A percentile compares a stretch with the other conserved stretches of the same genome.
Evolutionary conservation across 2,797 vertebrate species (phyloP).

Genomic region (Phoxinus dragarum): DNA sequence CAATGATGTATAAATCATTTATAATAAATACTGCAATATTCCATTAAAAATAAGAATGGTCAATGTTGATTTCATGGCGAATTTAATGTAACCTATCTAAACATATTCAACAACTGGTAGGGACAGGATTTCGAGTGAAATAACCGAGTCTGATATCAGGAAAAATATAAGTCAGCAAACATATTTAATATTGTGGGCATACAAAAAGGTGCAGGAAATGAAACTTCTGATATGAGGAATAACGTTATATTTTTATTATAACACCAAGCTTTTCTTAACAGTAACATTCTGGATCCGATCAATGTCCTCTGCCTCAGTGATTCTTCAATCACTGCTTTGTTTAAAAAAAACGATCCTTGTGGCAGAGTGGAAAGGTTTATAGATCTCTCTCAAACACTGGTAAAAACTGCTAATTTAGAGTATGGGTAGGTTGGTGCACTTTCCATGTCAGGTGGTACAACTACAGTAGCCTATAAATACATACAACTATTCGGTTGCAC

Average conservation of each 20-base stretch:
- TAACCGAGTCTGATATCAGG: conserved; percentile 1
- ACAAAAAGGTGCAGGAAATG: conserved; percentile 7
- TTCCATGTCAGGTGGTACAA: no score
- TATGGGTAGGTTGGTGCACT: no score
- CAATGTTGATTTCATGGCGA: background rate
- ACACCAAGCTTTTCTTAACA: background rate
- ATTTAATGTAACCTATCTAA: background rate
- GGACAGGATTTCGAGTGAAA: background rate
- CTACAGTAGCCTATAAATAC: background rate
- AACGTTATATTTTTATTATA: background rate
- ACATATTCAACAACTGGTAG: background rate
- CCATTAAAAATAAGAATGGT: background rate
- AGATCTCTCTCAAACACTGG: no score
- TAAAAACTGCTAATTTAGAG: no score
- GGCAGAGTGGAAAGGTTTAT: no score
- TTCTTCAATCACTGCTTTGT: background rate
- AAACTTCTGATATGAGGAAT: conserved; percentile 15
- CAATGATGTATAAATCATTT: background rate
- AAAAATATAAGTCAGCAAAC: background rate
- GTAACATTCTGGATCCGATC: background rate
- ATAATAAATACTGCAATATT: background rate
- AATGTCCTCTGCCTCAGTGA: background rate
- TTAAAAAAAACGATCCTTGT: background rate
- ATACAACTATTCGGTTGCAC: no score
- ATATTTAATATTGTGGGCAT: background rate